Evolutionary conservation across 2,113 vertebrate genomes (phyloP).

Genomic region (Columbina picui): DNA sequence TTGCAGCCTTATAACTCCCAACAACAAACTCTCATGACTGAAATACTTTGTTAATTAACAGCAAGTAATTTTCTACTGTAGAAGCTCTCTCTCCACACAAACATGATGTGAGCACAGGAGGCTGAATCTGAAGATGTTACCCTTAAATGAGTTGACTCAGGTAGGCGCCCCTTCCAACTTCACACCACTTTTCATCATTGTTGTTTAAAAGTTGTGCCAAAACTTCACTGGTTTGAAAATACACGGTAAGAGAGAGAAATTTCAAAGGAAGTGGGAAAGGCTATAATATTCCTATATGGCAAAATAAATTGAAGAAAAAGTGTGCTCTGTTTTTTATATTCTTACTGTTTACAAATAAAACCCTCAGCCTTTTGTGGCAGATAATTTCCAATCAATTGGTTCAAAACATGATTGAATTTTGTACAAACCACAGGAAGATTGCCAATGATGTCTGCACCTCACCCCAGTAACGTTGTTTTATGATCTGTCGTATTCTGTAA

Average conservation of each 20-base stretch:
- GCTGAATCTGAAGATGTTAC: not conserved
- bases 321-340: not conserved
- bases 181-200: not conserved
- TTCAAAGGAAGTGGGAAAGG: not conserved
- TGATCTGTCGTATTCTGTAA: not conserved
- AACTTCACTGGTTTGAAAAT: not conserved
- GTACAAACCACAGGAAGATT: not conserved
- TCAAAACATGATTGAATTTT: constrained; percentile 44
- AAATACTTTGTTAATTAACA: not conserved
- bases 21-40: not conserved
- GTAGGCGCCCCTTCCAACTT: not conserved
- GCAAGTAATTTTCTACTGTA: not conserved
- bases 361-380: not conserved
- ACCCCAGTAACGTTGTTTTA: not conserved
- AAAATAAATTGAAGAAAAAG: not conserved
- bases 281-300: not conserved
- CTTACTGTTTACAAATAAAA: constrained; percentile 2
- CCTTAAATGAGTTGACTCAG: not conserved
- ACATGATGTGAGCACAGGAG: not conserved
- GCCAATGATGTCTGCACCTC: not conserved
- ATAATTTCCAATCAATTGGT: constrained; percentile 1
- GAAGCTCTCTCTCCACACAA: not conserved
- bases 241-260: not conserved
- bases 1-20: not conserved
- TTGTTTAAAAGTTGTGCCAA: not conserved